Evolutionary conservation across 2,113 vertebrate species (phyloP).

Genomic region (Caranx ignobilis): DNA sequence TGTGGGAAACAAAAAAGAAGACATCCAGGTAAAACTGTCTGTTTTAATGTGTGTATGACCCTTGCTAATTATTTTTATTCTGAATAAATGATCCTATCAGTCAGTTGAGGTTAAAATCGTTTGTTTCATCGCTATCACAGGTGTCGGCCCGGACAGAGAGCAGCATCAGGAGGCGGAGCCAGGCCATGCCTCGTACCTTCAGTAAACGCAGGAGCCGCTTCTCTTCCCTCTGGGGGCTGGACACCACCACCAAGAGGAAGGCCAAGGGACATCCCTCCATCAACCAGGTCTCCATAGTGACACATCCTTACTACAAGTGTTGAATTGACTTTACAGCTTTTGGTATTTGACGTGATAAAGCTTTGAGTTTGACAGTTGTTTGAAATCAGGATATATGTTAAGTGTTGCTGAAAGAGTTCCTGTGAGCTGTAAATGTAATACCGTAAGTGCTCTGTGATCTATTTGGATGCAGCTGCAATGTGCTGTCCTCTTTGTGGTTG

Average conservation of each 20-base stretch:
- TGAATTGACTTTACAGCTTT: not conserved
- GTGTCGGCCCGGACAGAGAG: conserved; percentile 93
- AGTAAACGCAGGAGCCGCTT: conserved; percentile 95
- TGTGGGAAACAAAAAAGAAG: not conserved
- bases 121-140: conserved; percentile 68
- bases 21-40: not conserved
- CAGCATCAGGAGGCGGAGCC: conserved; percentile 88
- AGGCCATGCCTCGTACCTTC: conserved; percentile 91
- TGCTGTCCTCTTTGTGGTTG: conserved; percentile 30
- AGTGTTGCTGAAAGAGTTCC: not conserved
- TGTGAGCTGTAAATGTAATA: too few relatives aligned
- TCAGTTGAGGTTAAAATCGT: too few relatives aligned
- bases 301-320: not conserved
- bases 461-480: not conserved
- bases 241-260: conserved; percentile 95
- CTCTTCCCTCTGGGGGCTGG: conserved; percentile 98
- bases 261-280: conserved; percentile 91
- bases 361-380: not conserved
- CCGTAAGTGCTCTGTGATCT: not conserved
- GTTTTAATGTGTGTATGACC: too few relatives aligned
- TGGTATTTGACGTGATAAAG: not conserved
- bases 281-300: conserved; percentile 86
- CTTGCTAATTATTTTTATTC: not conserved
- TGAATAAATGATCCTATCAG: too few relatives aligned
- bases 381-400: not conserved